Percentiles rank a stretch among this genome's conserved stretches.
Evolutionary conservation across 2,113 vertebrate species (phyloP).

Genomic region (Rattus norvegicus): DNA sequence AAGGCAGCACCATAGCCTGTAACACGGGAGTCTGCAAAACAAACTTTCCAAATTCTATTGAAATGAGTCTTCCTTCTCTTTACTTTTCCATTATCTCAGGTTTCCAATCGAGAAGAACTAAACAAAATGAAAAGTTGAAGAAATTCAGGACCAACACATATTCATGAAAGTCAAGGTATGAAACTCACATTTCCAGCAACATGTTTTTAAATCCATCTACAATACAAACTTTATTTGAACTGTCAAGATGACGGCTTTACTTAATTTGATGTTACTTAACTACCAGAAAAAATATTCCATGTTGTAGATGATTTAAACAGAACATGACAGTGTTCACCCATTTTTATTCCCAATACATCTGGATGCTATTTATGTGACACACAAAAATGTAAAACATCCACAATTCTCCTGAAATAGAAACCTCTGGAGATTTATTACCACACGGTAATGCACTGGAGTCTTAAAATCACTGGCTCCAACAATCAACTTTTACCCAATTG

Average conservation of each 20-base stretch:
- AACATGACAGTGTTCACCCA: not conserved
- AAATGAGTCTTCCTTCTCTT: not conserved
- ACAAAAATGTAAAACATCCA: not conserved
- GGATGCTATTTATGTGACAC: not conserved
- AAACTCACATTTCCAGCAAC: not conserved
- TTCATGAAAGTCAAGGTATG: not conserved
- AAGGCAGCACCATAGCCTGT: not conserved
- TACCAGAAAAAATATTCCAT: not conserved
- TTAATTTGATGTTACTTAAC: not conserved
- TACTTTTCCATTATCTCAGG: not conserved
- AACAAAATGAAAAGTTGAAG: not conserved
- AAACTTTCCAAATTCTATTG: conserved; percentile 1
- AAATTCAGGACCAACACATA: not conserved
- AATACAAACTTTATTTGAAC: not conserved
- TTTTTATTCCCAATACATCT: conserved; percentile 13
- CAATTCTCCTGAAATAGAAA: not conserved
- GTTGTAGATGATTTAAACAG: not conserved
- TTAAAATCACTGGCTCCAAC: conserved; percentile 33
- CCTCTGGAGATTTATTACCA: not conserved
- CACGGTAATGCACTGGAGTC: not conserved
- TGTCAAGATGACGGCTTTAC: not conserved
- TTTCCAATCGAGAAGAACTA: not conserved
- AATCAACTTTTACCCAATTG: not conserved
- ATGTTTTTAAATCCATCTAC: not conserved
- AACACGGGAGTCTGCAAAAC: not conserved